Evolutionary conservation across 1,140 invertebrate species (phyloP).

Genomic region (Cherax destructor): DNA sequence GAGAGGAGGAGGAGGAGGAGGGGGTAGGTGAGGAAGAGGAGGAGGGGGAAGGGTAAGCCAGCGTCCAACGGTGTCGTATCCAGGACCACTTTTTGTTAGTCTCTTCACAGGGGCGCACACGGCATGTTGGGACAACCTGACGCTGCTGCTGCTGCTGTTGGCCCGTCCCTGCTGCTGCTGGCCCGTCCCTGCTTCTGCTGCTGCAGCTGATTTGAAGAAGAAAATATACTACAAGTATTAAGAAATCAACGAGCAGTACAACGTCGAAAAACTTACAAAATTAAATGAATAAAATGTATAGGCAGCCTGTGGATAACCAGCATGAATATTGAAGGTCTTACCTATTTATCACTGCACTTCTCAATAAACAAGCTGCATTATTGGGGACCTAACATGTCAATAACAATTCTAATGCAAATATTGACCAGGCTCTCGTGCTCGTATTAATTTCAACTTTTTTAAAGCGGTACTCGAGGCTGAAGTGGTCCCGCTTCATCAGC

Average conservation of each 20-base stretch:
- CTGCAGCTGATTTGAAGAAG: no score
- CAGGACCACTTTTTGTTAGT: slow-evolving; percentile 27
- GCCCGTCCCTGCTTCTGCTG: no score
- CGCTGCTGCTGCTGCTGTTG: not conserved
- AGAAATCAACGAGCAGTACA: no score
- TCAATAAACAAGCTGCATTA: not conserved
- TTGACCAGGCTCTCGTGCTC: not conserved
- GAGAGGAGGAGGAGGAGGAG: not conserved
- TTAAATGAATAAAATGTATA: no score
- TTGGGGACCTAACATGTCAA: not conserved
- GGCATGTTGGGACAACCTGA: slow-evolving; percentile 25
- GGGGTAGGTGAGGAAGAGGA: not conserved
- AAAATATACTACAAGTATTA: no score
- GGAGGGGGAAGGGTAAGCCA: not conserved
- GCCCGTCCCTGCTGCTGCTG: no score
- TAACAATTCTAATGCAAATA: not conserved
- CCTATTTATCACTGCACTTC: not conserved
- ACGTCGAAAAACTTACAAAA: no score
- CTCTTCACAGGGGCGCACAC: slow-evolving; percentile 23
- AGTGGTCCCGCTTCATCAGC: slow-evolving; percentile 1
- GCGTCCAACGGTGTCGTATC: slow-evolving; percentile 26
- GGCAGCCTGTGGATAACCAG: no score
- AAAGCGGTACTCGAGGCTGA: not conserved
- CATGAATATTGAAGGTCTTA: no score
- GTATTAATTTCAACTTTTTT: not conserved